phyloP scores from a whole-genome alignment of 2,113 vertebrate species.

The Seriola rivoliana region DNA sequence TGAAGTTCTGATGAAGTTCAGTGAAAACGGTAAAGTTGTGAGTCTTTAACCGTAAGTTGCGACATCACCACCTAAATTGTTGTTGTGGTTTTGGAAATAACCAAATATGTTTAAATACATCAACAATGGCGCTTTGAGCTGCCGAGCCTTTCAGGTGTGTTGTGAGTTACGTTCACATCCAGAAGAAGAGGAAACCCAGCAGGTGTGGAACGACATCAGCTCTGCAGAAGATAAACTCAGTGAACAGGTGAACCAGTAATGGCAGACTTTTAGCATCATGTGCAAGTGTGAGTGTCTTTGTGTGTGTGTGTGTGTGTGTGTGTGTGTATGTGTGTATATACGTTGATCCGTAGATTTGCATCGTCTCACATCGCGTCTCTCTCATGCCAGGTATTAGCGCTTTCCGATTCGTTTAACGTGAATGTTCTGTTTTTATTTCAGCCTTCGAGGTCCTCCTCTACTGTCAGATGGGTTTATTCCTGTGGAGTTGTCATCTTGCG shows the following conservation, averaged over 20 bases:
- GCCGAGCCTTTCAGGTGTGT: too few relatives aligned
- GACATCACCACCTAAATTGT: too few relatives aligned
- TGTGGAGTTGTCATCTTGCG: constrained; percentile 48
- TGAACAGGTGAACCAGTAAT: not conserved
- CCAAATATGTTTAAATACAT: too few relatives aligned
- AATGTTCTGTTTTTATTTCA: constrained; percentile 14
- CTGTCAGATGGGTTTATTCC: constrained; percentile 47
- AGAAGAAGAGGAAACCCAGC: too few relatives aligned
- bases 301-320: not conserved
- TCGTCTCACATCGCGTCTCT: constrained; percentile 1
- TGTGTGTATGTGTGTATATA: not conserved
- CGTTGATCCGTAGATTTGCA: not conserved
- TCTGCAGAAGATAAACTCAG: too few relatives aligned
- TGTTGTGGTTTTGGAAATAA: too few relatives aligned
- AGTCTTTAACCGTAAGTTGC: too few relatives aligned
- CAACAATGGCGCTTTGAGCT: too few relatives aligned
- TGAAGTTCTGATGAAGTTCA: too few relatives aligned
- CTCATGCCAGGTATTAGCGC: constrained; percentile 5
- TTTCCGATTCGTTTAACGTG: not conserved
- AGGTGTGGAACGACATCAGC: too few relatives aligned
- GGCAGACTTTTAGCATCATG: constrained; percentile 20
- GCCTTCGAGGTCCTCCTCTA: constrained; percentile 23
- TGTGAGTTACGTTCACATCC: too few relatives aligned
- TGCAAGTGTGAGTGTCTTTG: not conserved
- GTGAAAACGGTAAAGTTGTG: too few relatives aligned